Evolutionary conservation across 1,140 invertebrate genomes (phyloP), one percentile per base, ranked within the genome.

Genomic region (Panagrolaimus sp.): DNA sequence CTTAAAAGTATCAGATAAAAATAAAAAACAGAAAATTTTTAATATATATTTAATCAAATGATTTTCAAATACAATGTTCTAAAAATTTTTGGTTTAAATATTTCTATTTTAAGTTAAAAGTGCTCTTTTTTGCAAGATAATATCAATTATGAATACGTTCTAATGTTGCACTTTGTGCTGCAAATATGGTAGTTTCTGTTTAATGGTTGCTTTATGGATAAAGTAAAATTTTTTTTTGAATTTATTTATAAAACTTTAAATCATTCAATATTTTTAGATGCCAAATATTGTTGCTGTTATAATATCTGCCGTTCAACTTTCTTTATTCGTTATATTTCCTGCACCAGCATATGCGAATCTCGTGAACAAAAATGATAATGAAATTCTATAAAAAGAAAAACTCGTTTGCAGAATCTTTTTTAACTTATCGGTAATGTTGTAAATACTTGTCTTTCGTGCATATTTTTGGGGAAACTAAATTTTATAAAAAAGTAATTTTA

Each of bases 181-280:
- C 69, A 7, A 81, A 77, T 63, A 72, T 82, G 69, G 62, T 71
- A 7, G 80, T 82, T 26, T 78, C 74, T 21, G 7, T 74, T 15
- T 82, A 82, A 69, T 82, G 80, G 80, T 62, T 82, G 10, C 24
- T 78, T 10, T 82, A 82, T 65, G 80, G 80, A n/a, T 43, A 75
- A 80, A 67, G 79, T 81, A 71, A 28, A 43, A n/a, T 28, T 45
- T 45, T 43, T 67, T 75, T 48, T 46, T 55, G 9, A 15, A 32
- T 14, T 75, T 15, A 21, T 52, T 52, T 52, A 12, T 24, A n/a
- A 52, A 7, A n/a, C 15, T n/a, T 21, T 9, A 21, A 8, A 52
- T 21, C 9, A 21, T 52, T 52, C 10, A 9, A 52, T 52, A 52
- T 52, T 52, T 81, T 68, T 48, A 83, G 82, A 66, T 83, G 14